These are phyloP conservation scores for Rhinophrynus dorsalis DNA, from an alignment of 2,797 vertebrate genomes.

Conservation along the genomic window DNA sequence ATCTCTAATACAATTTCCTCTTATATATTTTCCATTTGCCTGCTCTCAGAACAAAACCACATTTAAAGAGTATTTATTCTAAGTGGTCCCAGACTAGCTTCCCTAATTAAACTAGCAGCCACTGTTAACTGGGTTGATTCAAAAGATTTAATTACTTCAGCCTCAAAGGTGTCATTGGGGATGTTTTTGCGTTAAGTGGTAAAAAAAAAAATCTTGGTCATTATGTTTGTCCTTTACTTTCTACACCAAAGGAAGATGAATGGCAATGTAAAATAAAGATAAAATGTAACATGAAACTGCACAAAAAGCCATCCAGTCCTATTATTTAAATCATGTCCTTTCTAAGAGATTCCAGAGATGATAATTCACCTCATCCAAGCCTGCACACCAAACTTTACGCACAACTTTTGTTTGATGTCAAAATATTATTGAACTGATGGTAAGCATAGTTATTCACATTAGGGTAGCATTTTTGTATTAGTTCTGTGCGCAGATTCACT, in stretches of 20 bases:
- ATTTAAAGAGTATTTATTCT: conserved; percentile 48
- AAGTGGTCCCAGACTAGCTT: conserved; percentile 47
- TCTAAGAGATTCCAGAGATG: conserved; percentile 8
- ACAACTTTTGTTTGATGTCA: conserved; percentile 15
- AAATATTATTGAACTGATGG: conserved; percentile 28
- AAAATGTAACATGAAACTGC: not conserved
- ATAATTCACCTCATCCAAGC: conserved; percentile 11
- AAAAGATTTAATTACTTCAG: conserved; percentile 51
- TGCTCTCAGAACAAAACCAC: conserved; percentile 27
- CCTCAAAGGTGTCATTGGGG: conserved; percentile 49
- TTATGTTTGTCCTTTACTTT: conserved; percentile 42
- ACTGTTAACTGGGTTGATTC: conserved; percentile 50
- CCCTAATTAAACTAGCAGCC: conserved; percentile 48
- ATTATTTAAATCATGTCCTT: conserved; percentile 35
- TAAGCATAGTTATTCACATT: not conserved
- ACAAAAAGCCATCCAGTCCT: not conserved
- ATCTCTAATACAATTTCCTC: conserved; percentile 25
- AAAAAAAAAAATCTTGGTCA: conserved; percentile 34
- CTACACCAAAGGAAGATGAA: conserved; percentile 24
- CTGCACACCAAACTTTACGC: conserved; percentile 6
- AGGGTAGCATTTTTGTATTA: not conserved
- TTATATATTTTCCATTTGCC: conserved; percentile 8
- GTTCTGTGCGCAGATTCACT: conserved; percentile 8
- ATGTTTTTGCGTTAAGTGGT: conserved; percentile 43
- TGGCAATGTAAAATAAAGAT: conserved; percentile 9